Percentiles rank a stretch among this genome's conserved stretches.
Conservation (phyloP, 2,888 invertebrate species). For the Cheilosia pagana region DNA sequence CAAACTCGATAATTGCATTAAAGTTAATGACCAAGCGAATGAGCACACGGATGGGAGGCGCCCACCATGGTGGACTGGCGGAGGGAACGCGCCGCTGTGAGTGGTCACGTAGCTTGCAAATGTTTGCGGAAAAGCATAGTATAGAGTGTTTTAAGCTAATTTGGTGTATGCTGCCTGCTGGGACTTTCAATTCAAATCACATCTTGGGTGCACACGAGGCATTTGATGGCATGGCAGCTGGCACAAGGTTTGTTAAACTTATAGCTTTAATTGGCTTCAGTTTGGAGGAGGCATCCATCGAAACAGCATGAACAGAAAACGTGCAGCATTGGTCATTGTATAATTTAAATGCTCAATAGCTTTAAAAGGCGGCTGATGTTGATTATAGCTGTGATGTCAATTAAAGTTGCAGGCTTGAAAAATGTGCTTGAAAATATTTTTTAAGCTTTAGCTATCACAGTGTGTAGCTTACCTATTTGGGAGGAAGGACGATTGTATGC, state of each 20-base stretch:
- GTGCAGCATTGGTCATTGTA: no score
- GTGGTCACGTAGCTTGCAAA: slow-evolving; percentile 40
- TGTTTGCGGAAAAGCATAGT: slow-evolving; percentile 9
- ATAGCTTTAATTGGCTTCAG: neutral
- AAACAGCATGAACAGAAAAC: no score
- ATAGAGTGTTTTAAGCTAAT: slow-evolving; percentile 11
- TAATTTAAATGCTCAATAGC: no score
- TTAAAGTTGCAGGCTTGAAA: no score
- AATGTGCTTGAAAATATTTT: no score
- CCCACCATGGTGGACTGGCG: neutral
- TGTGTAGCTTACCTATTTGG: no score
- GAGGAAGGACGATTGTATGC: no score
- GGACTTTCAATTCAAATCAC: slow-evolving; percentile 16
- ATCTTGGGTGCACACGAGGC: slow-evolving; percentile 1
- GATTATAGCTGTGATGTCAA: no score
- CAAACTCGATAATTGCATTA: slow-evolving; percentile 68
- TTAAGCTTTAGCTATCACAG: no score
- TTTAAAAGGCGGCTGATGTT: no score
- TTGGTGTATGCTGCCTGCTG: neutral
- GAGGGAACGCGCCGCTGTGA: slow-evolving; percentile 3
- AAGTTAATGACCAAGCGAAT: slow-evolving; percentile 58
- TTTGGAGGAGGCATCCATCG: no score
- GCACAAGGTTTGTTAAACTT: neutral
- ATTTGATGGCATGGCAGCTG: slow-evolving; percentile 3
- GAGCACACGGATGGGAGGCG: neutral